Base-by-base conservation (phyloP, 1,140 invertebrate species). In the Drosophila triauraria region DNA sequence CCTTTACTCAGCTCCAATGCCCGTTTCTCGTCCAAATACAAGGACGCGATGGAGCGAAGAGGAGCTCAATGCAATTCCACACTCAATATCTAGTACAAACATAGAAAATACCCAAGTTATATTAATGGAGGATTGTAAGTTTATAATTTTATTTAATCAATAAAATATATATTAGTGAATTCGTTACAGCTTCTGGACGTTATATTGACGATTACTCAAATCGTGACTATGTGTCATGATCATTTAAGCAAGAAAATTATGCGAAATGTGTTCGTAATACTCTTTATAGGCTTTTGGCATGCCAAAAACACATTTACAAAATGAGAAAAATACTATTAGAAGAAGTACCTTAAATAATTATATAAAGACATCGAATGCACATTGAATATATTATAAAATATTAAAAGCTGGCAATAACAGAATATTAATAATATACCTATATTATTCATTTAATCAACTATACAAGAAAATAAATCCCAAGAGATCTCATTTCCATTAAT, bases 51-150 rank as follows among this genome's bases (percentile, higher is more conserved):
- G 98, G 98, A 98, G 96, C 81, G 98, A 99, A 90, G 98, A 99
- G 91, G 98, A 99, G 93, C 98, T 99, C 93, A 98, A 97, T 94
- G 97, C 98, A 95, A 96, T 96, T 94, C 95, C 96, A 47, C 96
- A 97, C 83, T 94, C 97, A 79, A 94, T 95, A 64, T 93, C 95
- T 79, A 93, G 93, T 88, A 93, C 94, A 75, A 94, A 94, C 91
- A 83, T 94, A 47, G 96, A 96, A 87, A 93, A 95, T 23, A 95
- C 95, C 75, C 94, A 96, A 64, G 95, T 96, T 65, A 95, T 96
- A 54, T 93, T 96, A 75, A 95, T 97, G 93, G 96, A 96, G 85
- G 96, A 96, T 92, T 95, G 95, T 95, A 91, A 93, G 91, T 93
- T 51, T 9, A 27, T 8, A 13, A 12, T 17, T 53, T 15, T 9